Conservation (phyloP, 2,113 vertebrate species). For the Saimiri boliviensis region DNA sequence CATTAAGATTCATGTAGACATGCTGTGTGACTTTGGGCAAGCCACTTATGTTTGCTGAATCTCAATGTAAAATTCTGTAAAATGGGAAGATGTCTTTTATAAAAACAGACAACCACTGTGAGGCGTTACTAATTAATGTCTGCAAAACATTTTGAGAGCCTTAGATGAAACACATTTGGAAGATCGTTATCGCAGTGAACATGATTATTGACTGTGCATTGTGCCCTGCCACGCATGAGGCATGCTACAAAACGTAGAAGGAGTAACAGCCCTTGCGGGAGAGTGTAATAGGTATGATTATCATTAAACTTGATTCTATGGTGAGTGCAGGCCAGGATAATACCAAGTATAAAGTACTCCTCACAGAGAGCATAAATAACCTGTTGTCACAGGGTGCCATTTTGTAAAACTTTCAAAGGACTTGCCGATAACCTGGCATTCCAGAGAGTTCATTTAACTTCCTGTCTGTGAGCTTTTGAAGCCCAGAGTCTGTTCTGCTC, state of each 20-base stretch:
- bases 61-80: constrained; percentile 72
- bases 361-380: constrained; percentile 36
- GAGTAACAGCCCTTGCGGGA: constrained; percentile 20
- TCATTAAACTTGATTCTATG: constrained; percentile 51
- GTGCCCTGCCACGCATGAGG: constrained; percentile 16
- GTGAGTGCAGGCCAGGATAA: constrained; percentile 25
- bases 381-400: constrained; percentile 50
- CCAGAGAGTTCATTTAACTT: constrained; percentile 27
- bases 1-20: constrained; percentile 39
- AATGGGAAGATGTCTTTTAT: constrained; percentile 54
- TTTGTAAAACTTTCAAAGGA: constrained; percentile 47
- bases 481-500: constrained; percentile 44
- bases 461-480: neutral
- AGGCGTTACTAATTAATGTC: constrained; percentile 63
- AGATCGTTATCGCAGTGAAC: constrained; percentile 59
- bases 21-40: constrained; percentile 37
- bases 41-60: constrained; percentile 48
- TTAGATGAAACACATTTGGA: constrained; percentile 65
- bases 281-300: constrained; percentile 55
- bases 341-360: constrained; percentile 54
- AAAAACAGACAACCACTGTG: constrained; percentile 46
- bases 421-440: neutral
- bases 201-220: constrained; percentile 59
- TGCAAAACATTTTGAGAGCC: constrained; percentile 39
- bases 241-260: constrained; percentile 54